Evolutionary conservation across 2,797 vertebrate genomes (phyloP).

Genomic region (Sebastes iracundus): DNA sequence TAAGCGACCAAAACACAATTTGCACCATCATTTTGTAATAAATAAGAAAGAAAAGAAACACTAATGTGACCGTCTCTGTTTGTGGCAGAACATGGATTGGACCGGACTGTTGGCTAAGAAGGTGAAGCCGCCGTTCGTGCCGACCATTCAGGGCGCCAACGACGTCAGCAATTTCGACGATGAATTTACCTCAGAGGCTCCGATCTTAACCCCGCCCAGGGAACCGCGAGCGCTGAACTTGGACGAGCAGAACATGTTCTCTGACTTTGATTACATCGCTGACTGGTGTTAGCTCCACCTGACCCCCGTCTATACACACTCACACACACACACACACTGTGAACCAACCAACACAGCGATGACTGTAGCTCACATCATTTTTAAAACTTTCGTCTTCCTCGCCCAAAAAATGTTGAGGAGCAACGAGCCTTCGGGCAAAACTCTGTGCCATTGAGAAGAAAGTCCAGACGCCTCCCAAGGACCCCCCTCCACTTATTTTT

Average conservation of each 20-base stretch:
- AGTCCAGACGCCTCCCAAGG: constrained; percentile 36
- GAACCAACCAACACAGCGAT: constrained; percentile 80
- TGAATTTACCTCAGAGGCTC: constrained; percentile 99
- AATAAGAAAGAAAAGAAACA: neutral
- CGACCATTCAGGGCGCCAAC: constrained; percentile 91
- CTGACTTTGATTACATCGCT: constrained; percentile 98
- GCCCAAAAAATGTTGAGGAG: constrained; percentile 36
- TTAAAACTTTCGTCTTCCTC: constrained; percentile 17
- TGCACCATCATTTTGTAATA: neutral
- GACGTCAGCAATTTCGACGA: constrained; percentile 99
- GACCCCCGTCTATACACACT: neutral
- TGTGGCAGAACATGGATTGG: constrained; percentile 92
- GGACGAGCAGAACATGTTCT: constrained; percentile 94
- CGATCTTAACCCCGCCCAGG: constrained; percentile 95
- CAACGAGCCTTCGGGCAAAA: constrained; percentile 71
- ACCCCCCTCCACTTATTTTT: constrained; percentile 21
- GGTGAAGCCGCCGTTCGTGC: constrained; percentile 94
- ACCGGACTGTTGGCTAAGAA: constrained; percentile 93
- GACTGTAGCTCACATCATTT: constrained; percentile 76
- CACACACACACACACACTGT: constrained; percentile 66
- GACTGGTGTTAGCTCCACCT: constrained; percentile 94
- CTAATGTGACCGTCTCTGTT: neutral
- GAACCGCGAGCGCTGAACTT: constrained; percentile 92
- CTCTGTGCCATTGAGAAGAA: constrained; percentile 87
- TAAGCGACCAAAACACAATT: constrained; percentile 63